Percentiles rank a stretch among this genome's conserved stretches.
Evolutionary conservation across 2,888 invertebrate species (phyloP).

Genomic region (Nymphalis polychloros): DNA sequence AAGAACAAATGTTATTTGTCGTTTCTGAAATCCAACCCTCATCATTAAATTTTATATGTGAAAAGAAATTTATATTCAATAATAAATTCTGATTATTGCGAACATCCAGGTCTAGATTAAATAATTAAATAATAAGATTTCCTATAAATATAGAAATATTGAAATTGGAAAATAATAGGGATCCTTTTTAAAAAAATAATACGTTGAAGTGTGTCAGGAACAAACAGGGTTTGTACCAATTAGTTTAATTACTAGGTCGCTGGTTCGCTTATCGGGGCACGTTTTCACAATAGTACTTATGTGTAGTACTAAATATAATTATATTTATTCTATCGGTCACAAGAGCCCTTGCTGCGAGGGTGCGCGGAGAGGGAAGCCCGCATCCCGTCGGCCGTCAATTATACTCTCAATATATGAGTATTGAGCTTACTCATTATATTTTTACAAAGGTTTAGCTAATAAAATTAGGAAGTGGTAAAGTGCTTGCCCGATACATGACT

Average conservation of each 20-base stretch:
- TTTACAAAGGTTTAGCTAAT: background rate
- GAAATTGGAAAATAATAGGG: background rate
- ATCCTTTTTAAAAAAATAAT: background rate
- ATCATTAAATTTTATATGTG: too few species aligned
- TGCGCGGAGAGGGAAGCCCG: conserved; percentile 13
- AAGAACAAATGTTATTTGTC: background rate
- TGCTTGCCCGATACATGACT: too few species aligned
- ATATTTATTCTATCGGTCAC: background rate
- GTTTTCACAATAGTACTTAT: conserved; percentile 8
- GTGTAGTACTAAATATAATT: background rate
- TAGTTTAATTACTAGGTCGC: background rate
- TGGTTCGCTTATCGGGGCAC: conserved; percentile 1
- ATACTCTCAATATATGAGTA: background rate
- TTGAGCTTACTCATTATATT: conserved; percentile 10
- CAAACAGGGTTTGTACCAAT: background rate
- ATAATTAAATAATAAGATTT: too few species aligned
- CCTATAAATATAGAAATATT: too few species aligned
- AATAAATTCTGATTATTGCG: too few species aligned
- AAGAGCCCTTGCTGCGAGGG: background rate
- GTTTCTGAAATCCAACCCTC: background rate
- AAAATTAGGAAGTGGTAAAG: too few species aligned
- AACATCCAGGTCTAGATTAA: too few species aligned
- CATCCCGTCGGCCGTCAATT: conserved; percentile 23
- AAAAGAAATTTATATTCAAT: too few species aligned
- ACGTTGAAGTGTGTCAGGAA: background rate